phyloP scores from a whole-genome alignment of 1,140 invertebrate species.

The Macrobrachium nipponense region DNA sequence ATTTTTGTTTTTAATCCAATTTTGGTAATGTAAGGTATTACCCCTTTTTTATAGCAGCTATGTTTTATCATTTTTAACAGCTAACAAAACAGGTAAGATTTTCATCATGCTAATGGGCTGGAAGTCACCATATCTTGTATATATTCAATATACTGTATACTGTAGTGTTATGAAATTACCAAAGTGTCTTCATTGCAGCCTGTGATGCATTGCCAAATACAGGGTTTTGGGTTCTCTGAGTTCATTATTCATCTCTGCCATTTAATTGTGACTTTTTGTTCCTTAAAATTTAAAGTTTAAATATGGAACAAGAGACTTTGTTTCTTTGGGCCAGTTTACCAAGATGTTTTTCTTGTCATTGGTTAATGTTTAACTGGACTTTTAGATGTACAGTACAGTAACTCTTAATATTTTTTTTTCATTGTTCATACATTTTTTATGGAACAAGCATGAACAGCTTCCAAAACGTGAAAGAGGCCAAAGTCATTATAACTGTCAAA shows the following conservation, averaged over 20 bases:
- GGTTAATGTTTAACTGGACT: too few species aligned
- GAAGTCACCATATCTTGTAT: slow-evolving; percentile 51
- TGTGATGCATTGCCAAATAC: slow-evolving; percentile 48
- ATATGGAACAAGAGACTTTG: slow-evolving; percentile 31
- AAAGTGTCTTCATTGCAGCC: slow-evolving; percentile 49
- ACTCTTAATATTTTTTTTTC: too few species aligned
- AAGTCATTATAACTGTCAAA: too few species aligned
- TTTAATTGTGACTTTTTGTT: slow-evolving; percentile 59
- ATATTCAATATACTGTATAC: slow-evolving; percentile 37
- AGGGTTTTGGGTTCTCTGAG: slow-evolving; percentile 23
- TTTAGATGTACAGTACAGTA: too few species aligned
- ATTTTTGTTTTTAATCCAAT: neutral
- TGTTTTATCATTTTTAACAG: slow-evolving; percentile 12
- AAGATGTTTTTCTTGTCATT: slow-evolving; percentile 42
- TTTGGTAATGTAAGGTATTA: slow-evolving; percentile 2
- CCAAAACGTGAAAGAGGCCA: too few species aligned
- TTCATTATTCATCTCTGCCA: slow-evolving; percentile 48
- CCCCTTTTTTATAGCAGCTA: slow-evolving; percentile 21
- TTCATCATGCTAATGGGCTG: slow-evolving; percentile 39
- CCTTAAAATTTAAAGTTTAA: slow-evolving; percentile 55
- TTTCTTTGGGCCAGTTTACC: slow-evolving; percentile 1
- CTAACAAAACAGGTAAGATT: slow-evolving; percentile 5
- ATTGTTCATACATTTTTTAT: too few species aligned
- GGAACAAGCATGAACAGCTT: too few species aligned
- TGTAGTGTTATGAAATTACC: slow-evolving; percentile 46